A percentile compares a stretch with the other conserved stretches of the same genome.
Conservation (phyloP, 2,888 invertebrate species). For the Uloborus plumipes region DNA sequence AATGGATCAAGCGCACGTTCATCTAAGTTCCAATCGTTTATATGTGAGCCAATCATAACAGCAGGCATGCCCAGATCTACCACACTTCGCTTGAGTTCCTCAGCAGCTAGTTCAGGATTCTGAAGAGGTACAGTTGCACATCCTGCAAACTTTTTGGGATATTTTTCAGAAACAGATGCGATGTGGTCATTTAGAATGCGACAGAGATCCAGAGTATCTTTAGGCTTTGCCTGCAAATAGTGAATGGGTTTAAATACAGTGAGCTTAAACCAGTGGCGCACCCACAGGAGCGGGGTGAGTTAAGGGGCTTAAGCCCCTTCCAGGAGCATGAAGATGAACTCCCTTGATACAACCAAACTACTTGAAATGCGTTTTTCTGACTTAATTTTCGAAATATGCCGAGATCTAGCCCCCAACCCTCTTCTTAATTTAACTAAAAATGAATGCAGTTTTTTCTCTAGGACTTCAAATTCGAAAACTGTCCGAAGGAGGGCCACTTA, state of each 20-base stretch:
- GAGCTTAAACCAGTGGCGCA: too few species aligned
- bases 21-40: constrained; percentile 75
- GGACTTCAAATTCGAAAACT: too few species aligned
- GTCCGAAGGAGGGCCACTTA: too few species aligned
- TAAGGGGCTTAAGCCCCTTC: too few species aligned
- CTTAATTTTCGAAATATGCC: too few species aligned
- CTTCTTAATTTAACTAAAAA: too few species aligned
- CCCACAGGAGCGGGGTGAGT: too few species aligned
- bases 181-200: constrained; percentile 75
- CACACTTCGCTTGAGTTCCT: constrained; percentile 74
- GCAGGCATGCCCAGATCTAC: constrained; percentile 72
- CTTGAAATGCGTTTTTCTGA: too few species aligned
- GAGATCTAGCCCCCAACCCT: too few species aligned
- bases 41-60: constrained; percentile 75
- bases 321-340: too few species aligned
- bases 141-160: constrained; percentile 74
- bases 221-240: constrained; percentile 73
- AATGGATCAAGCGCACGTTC: constrained; percentile 73
- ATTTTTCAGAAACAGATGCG: constrained; percentile 72
- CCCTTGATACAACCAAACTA: too few species aligned
- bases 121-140: constrained; percentile 76
- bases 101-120: constrained; percentile 73
- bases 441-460: too few species aligned
- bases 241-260: neutral
- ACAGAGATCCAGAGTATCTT: constrained; percentile 73